Evolutionary conservation across 1,140 invertebrate species (phyloP).

Genomic region (Platorchestia sp.): DNA sequence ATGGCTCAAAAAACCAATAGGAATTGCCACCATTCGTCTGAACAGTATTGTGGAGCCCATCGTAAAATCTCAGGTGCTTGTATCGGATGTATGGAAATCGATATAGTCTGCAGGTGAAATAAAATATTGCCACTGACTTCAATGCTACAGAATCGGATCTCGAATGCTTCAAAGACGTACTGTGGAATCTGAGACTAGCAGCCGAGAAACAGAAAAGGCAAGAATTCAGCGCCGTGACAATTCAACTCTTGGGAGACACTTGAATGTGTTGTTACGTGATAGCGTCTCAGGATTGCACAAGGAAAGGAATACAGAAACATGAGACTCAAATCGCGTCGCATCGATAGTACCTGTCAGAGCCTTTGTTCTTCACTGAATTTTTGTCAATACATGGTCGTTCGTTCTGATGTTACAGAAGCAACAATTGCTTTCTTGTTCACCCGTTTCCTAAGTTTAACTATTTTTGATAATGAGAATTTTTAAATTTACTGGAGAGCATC

Average conservation of each 20-base stretch:
- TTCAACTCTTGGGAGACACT: not conserved
- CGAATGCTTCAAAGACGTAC: not conserved
- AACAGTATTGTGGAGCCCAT: not conserved
- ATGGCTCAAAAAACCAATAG: not conserved
- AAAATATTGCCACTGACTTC: not conserved
- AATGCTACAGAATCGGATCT: not conserved
- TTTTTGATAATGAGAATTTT: not conserved
- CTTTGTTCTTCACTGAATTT: not conserved
- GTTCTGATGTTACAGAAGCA: not conserved
- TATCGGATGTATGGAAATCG: not conserved
- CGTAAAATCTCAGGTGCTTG: not conserved
- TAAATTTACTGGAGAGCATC: too few species aligned
- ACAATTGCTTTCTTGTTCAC: not conserved
- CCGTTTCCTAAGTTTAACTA: not conserved
- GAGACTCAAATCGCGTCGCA: not conserved
- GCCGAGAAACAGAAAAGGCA: not conserved
- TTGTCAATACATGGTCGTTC: not conserved
- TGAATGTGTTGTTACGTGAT: not conserved
- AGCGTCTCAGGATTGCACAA: not conserved
- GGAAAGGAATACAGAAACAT: not conserved
- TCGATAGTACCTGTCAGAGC: not conserved
- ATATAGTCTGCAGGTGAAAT: not conserved
- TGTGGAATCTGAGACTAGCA: not conserved
- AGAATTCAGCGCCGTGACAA: not conserved
- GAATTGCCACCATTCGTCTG: not conserved